Evolutionary conservation across 2,888 invertebrate species (phyloP).

Genomic region (Plebejus melissa): DNA sequence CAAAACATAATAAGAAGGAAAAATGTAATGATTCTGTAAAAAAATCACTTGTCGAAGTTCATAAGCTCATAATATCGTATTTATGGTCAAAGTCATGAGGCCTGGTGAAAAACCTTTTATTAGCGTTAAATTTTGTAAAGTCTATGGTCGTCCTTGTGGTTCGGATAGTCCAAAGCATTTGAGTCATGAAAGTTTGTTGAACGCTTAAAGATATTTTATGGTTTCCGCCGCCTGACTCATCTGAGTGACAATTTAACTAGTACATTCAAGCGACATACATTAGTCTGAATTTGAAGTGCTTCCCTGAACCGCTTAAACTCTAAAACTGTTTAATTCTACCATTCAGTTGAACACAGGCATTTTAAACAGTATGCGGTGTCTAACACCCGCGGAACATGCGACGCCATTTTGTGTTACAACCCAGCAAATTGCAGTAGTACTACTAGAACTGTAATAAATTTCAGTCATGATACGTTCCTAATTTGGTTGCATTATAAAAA

Average conservation of each 20-base stretch:
- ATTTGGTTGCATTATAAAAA: conserved; percentile 20
- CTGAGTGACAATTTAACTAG: conserved; percentile 16
- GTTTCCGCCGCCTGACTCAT: background rate
- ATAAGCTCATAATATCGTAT: background rate
- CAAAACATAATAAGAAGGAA: background rate
- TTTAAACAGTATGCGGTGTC: conserved; percentile 32
- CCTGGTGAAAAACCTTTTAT: background rate
- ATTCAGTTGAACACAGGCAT: conserved; percentile 32
- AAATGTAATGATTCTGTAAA: too few relatives aligned
- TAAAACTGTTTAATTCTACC: conserved; percentile 29
- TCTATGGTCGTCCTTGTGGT: background rate
- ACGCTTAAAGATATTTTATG: conserved; percentile 9
- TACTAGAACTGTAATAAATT: conserved; percentile 31
- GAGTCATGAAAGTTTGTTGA: background rate
- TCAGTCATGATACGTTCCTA: conserved; percentile 10
- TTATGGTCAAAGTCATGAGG: background rate
- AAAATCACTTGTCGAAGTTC: too few relatives aligned
- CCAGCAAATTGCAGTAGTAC: conserved; percentile 31
- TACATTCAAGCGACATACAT: conserved; percentile 21
- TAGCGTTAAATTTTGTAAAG: background rate
- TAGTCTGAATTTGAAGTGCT: conserved; percentile 27
- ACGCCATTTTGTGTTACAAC: conserved; percentile 32
- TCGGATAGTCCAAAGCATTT: background rate
- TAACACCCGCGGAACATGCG: conserved; percentile 33
- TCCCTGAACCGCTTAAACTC: conserved; percentile 26